A percentile compares a stretch with the other conserved stretches of the same genome.
Evolutionary conservation across 92 coral and sea anemone genomes (phyloP).

Genomic region (Phenganax stokvisi): DNA sequence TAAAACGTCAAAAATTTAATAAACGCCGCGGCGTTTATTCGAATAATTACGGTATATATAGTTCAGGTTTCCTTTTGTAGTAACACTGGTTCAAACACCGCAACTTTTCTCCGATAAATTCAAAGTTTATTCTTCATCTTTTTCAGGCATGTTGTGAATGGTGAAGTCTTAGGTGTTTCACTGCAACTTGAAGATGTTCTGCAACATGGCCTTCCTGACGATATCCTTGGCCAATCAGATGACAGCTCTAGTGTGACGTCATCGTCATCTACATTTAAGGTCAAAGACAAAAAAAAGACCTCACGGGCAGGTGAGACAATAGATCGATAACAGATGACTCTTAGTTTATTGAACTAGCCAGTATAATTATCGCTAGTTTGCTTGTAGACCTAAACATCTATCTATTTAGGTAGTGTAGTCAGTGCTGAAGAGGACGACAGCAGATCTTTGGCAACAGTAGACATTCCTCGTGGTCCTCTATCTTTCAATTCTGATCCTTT

Average conservation of each 20-base stretch:
- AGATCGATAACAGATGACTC: background rate
- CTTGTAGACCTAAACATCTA: background rate
- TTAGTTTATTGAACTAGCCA: background rate
- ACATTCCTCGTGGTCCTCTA: constrained; percentile 77
- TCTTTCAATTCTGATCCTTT: constrained; percentile 85
- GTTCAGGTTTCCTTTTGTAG: background rate
- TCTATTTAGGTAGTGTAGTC: constrained; percentile 2
- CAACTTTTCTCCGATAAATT: background rate
- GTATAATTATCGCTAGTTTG: background rate
- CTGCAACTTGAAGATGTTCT: constrained; percentile 87
- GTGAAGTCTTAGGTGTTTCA: constrained; percentile 96
- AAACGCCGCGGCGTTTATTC: too few species aligned
- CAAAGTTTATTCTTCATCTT: background rate
- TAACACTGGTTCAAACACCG: too few species aligned
- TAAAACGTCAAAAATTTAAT: too few species aligned
- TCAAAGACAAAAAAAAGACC: constrained; percentile 4
- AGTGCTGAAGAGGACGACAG: background rate
- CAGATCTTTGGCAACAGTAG: constrained; percentile 31
- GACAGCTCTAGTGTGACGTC: constrained; percentile 59
- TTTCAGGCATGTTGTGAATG: constrained; percentile 91
- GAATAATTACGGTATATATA: too few species aligned
- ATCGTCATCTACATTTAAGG: constrained; percentile 27
- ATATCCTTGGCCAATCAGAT: constrained; percentile 62
- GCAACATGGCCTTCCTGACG: constrained; percentile 88
- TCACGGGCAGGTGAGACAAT: background rate